Percentiles rank a stretch among this genome's conserved stretches.
These are phyloP conservation scores for Sycobia sp. DNA, from an alignment of 1,140 invertebrate genomes.

Conservation along the genomic window DNA sequence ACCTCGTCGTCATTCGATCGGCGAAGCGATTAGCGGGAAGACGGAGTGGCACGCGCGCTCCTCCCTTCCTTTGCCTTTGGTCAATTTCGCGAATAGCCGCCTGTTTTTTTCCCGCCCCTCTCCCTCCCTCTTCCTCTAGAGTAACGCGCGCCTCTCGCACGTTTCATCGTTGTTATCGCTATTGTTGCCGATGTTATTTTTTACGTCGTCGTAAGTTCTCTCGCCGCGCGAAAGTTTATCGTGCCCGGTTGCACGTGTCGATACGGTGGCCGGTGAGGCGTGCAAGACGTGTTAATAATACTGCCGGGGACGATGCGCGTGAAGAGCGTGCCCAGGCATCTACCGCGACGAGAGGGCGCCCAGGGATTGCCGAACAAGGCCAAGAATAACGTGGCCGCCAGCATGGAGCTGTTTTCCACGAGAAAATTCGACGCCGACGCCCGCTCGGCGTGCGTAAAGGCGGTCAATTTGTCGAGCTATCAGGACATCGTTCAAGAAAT, in stretches of 20 bases:
- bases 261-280: too few relatives aligned
- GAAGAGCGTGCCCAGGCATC: constrained; percentile 46
- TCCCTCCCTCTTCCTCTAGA: too few relatives aligned
- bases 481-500: constrained; percentile 22
- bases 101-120: too few relatives aligned
- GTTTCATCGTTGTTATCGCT: too few relatives aligned
- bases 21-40: constrained; percentile 5
- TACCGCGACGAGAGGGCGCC: constrained; percentile 15
- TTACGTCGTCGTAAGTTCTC: too few relatives aligned
- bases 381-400: constrained; percentile 2
- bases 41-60: constrained; percentile 12
- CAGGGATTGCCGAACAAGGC: background rate
- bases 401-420: constrained; percentile 1
- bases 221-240: background rate
- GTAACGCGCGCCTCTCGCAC: too few relatives aligned
- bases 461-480: constrained; percentile 19
- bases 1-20: constrained; percentile 29
- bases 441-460: constrained; percentile 1
- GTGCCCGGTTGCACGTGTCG: too few relatives aligned
- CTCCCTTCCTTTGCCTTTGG: background rate
- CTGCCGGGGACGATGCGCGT: constrained; percentile 45
- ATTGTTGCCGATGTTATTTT: background rate
- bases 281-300: too few relatives aligned
- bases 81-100: too few relatives aligned
- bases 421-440: constrained; percentile 2